Conservation (phyloP, 2,113 vertebrate genomes). For the Morone saxatilis region DNA sequence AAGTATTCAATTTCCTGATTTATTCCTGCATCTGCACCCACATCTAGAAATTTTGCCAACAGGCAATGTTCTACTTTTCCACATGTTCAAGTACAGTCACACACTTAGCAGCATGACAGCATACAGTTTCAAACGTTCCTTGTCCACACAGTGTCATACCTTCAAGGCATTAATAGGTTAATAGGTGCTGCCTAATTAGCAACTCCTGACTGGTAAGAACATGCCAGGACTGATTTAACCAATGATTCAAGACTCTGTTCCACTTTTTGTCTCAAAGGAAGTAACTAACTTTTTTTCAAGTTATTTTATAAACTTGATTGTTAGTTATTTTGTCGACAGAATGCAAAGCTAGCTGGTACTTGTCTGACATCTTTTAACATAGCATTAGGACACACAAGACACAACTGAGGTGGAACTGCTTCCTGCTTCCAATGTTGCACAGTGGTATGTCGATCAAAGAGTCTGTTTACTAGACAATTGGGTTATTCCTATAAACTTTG, state of each 20-base stretch:
- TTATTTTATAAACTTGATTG: constrained; percentile 1
- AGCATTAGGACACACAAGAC: constrained; percentile 18
- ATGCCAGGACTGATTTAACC: constrained; percentile 44
- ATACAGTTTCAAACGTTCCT: constrained; percentile 1
- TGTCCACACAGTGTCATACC: constrained; percentile 31
- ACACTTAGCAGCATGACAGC: constrained; percentile 3
- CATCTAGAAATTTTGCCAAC: neutral
- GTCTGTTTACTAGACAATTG: constrained; percentile 43
- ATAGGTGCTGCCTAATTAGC: constrained; percentile 59
- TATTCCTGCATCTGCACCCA: constrained; percentile 4
- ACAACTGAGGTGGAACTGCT: neutral
- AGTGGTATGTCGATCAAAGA: constrained; percentile 34
- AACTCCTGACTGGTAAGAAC: constrained; percentile 56
- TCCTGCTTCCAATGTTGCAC: neutral
- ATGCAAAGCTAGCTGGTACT: neutral
- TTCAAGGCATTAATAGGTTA: constrained; percentile 53
- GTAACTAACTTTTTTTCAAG: neutral
- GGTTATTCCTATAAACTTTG: constrained; percentile 32
- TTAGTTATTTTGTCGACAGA: neutral
- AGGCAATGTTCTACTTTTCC: neutral
- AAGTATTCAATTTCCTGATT: neutral
- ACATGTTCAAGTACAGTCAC: neutral
- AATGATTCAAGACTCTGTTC: constrained; percentile 39
- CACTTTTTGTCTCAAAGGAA: constrained; percentile 20
- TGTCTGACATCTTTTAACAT: constrained; percentile 27